Evolutionary conservation across 2,113 vertebrate genomes (phyloP), one percentile per base, ranked within the genome.

Genomic region (Grammomys dolichurus): DNA sequence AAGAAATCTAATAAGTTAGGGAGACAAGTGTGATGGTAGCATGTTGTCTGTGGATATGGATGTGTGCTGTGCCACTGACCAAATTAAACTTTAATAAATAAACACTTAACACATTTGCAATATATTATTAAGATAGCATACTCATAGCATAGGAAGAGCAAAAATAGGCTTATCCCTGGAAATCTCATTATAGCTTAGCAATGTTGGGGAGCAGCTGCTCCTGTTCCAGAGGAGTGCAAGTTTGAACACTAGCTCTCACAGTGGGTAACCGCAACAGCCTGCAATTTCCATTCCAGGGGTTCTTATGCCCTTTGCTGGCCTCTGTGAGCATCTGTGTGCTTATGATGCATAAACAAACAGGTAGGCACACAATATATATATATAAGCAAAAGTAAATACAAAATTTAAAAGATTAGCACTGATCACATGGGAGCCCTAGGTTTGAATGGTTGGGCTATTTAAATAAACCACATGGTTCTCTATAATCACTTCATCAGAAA

Each of bases 141-240:
- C 2, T 1, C 0, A 1, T 26, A 20, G 17, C 10, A 56, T 0
- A 9, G 70, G 22, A 73, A 84, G 16, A 56, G 81, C 9, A 8
- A 0, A 8, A 72, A 40, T 58, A 70, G 16, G 19, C 13, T 3
- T 3, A 72, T 67, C 14, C 2, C 22, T 88, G 6, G 81, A 85
- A 7, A 4, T 11, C 5, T 43, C 69, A 87, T 28, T 51, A 65
- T n/a, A 88, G 28, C 60, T n/a, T 67, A 4, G 46, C 43, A 13
- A 9, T 69, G 9, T 13, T 69, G 43, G 28, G 9, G 28, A 48
- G 9, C 60, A 85, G 8, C 43, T 31, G 40, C 8, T 43, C 4
- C 26, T 67, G 14, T 67, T 48, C 2, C 19, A 86, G 17, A 69
- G 63, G 43, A 54, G 3, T 1, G 51, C 14, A 51, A 13, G 43